phyloP scores from a whole-genome alignment of 2,888 invertebrate genomes.

The Dusona sp. region DNA sequence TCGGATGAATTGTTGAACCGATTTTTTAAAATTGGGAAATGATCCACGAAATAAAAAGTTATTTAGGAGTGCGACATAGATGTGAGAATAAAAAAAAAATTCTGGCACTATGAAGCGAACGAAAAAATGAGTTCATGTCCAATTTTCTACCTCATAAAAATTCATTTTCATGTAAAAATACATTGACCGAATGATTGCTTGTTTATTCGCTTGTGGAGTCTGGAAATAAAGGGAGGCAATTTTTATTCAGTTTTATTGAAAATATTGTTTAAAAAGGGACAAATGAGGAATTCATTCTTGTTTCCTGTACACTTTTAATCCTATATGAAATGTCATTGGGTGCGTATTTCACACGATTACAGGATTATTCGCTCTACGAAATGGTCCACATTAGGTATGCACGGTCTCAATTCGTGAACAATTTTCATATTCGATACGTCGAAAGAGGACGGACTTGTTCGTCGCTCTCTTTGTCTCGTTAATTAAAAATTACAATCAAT shows the following conservation, averaged over 20 bases:
- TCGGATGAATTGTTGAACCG: too few relatives aligned
- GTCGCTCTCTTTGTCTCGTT: conserved; percentile 61
- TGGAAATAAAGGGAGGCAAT: neutral
- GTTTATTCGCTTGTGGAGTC: neutral
- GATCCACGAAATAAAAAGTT: too few relatives aligned
- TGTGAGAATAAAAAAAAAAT: neutral
- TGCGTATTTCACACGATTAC: conserved; percentile 19
- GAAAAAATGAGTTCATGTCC: too few relatives aligned
- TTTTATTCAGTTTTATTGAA: too few relatives aligned
- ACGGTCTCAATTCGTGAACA: conserved; percentile 45
- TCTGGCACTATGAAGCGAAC: neutral
- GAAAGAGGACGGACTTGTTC: conserved; percentile 41
- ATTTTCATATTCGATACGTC: conserved; percentile 54
- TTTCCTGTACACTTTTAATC: conserved; percentile 15
- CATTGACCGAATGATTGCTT: neutral
- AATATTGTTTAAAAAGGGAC: conserved; percentile 18
- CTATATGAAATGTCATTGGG: neutral
- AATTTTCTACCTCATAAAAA: neutral
- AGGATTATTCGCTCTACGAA: conserved; percentile 18
- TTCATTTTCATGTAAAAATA: neutral
- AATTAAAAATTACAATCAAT: conserved; percentile 69
- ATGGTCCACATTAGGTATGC: conserved; percentile 35
- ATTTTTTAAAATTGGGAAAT: too few relatives aligned
- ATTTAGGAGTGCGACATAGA: too few relatives aligned
- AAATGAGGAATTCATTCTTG: conserved; percentile 12